Evolutionary conservation across 2,888 invertebrate species (phyloP), one percentile per base, ranked within the genome.

Genomic region (Trichopria drosophilae): DNA sequence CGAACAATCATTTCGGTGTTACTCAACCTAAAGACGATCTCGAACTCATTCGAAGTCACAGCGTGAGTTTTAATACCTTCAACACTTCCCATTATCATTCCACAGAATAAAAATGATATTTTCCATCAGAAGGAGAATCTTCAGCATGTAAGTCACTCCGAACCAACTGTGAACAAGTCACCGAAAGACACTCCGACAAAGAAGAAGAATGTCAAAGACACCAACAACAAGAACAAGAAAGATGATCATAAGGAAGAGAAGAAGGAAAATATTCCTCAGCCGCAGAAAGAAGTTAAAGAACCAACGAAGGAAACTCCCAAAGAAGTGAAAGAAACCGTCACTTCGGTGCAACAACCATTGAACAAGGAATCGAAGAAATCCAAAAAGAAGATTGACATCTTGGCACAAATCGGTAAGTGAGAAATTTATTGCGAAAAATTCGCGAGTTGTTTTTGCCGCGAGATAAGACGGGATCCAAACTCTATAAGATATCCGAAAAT

Each of bases 21-120:
- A 85, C 83, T 74, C 85, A 84, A 62, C 91, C 92, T 42, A 91
- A 90, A 80, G 92, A 92, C 78, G 89, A 89, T 57, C 73, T 83
- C 55, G 82, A 82, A 70, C 73, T 84, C 56, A 75, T 78, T 58
- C 75, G 76, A 61, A 75, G 76, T 60, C 74, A 76, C 50, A 78
- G 77, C 67, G 80, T 80, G 74, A 79, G 80, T 79, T 62, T 18
- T 39, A 43, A 16, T 6, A 34, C 18, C 18, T 36, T 34, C 22
- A 22, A 20, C 46, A 36, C 34, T 40, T 51, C 58, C 32, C 29
- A 54, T 57, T 22, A 15, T 51, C 28, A 32, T 13, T 23, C 7
- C 24, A 36, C 31, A 18, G 19, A 10, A 22, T 20, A 6, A 16
- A 35, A 41, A 16, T 32, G 39, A 35, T 32, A 53, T 35, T 31